These are phyloP conservation scores for Prionailurus bengalensis DNA, from an alignment of 2,113 vertebrate species.

Conservation along the genomic window DNA sequence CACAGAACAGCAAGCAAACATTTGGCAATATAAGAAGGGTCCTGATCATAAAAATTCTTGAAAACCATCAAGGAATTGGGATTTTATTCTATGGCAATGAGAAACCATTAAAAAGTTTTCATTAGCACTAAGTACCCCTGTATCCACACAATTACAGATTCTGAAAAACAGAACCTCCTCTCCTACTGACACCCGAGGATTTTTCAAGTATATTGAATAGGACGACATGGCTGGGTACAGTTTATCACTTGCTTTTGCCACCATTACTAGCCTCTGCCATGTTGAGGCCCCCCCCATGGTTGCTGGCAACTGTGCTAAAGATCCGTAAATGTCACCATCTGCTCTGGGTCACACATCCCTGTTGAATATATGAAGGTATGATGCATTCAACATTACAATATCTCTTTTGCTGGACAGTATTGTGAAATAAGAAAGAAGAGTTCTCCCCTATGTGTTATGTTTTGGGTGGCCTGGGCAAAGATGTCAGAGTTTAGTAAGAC, in stretches of 20 bases:
- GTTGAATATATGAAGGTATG: neutral
- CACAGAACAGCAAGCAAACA: neutral
- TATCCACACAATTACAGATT: neutral
- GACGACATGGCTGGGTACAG: neutral
- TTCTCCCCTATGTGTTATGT: neutral
- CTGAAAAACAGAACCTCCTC: neutral
- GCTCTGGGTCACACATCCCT: neutral
- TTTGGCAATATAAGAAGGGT: neutral
- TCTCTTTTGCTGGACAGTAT: neutral
- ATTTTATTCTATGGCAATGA: neutral
- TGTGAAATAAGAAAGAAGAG: neutral
- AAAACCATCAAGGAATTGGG: neutral
- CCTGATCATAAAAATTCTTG: neutral
- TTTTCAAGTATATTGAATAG: neutral
- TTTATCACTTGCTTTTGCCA: neutral
- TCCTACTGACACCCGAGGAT: neutral
- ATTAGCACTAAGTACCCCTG: neutral
- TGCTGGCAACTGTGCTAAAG: neutral
- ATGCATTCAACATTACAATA: neutral
- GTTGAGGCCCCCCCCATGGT: neutral
- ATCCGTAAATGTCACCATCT: neutral
- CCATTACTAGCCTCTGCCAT: neutral
- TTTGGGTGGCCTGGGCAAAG: neutral
- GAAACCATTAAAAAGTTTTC: neutral
- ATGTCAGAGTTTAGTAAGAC: neutral